Conservation (phyloP, 2,113 vertebrate genomes). For the Gavialis gangeticus region DNA sequence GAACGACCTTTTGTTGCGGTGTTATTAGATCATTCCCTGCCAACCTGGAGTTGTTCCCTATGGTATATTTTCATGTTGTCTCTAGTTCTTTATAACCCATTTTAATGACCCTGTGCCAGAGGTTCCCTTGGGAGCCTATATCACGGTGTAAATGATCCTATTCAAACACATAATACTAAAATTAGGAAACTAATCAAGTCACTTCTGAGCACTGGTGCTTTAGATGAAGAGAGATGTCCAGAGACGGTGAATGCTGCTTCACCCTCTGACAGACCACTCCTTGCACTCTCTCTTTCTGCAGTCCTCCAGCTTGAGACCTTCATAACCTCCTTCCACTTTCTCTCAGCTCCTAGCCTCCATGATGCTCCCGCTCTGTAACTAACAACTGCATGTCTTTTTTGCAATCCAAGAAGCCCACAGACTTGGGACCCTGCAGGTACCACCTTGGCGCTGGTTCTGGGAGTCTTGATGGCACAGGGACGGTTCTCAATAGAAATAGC, state of each 20-base stretch:
- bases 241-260: neutral
- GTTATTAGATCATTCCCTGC: neutral
- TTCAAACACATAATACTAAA: neutral
- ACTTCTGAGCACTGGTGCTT: neutral
- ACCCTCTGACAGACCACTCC: neutral
- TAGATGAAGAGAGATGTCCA: neutral
- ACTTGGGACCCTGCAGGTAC: neutral
- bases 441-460: neutral
- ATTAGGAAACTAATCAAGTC: neutral
- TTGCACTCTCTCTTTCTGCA: neutral
- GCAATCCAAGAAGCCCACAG: neutral
- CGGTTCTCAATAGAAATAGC: neutral
- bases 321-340: neutral
- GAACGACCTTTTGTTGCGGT: neutral
- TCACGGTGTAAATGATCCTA: neutral
- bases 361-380: neutral
- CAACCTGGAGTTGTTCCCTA: neutral
- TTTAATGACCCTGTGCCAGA: neutral
- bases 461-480: neutral
- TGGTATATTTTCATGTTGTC: neutral
- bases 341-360: neutral
- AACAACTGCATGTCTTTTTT: neutral
- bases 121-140: neutral
- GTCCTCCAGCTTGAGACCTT: neutral
- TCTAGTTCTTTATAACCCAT: neutral